Conservation (phyloP, 2,113 vertebrate genomes). For the Gracilinanus agilis region DNA sequence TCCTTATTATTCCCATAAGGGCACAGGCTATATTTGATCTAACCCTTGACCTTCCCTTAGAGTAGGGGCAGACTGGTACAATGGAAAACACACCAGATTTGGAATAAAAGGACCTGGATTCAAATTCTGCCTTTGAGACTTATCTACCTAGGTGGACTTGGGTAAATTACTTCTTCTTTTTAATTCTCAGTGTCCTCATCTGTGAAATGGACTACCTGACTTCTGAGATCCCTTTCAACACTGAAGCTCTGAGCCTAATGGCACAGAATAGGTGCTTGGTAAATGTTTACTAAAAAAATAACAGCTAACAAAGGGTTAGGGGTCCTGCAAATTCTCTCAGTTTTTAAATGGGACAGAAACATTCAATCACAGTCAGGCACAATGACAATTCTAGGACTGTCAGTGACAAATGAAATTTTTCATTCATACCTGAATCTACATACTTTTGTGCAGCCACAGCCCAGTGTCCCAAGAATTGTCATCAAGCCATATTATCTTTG, state of each 20-base stretch:
- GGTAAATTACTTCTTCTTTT: neutral
- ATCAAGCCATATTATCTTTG: neutral
- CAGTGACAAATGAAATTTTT: neutral
- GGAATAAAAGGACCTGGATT: neutral
- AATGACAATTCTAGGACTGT: neutral
- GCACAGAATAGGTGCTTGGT: neutral
- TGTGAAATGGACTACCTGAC: neutral
- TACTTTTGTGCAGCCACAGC: neutral
- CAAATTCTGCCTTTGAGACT: neutral
- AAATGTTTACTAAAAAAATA: neutral
- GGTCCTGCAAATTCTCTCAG: neutral
- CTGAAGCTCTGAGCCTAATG: neutral
- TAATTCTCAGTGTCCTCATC: neutral
- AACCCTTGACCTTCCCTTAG: neutral
- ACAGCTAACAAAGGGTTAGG: neutral
- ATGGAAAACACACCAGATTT: neutral
- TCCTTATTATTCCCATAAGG: neutral
- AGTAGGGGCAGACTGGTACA: neutral
- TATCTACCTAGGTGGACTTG: neutral
- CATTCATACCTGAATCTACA: neutral
- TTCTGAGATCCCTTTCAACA: too few species aligned
- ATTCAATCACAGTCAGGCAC: neutral
- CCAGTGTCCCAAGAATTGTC: neutral
- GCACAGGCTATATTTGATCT: neutral
- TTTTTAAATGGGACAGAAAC: neutral